Conservation (phyloP, 2,888 invertebrate genomes). For the Neria commutata region DNA sequence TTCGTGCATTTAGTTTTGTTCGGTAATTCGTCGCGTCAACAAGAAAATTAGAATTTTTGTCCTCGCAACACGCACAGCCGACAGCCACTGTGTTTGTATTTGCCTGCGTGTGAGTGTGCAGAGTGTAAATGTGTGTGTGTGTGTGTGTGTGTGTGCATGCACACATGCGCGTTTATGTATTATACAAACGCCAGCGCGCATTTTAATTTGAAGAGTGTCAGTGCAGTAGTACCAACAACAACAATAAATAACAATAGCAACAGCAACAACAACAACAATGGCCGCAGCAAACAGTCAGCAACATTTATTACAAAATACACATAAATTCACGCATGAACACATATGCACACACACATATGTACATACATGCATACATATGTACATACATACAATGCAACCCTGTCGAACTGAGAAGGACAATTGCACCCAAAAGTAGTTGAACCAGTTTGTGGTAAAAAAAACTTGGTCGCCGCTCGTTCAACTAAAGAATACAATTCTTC, state of each 20-base stretch:
- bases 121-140: conserved; percentile 8
- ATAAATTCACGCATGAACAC: too few species aligned
- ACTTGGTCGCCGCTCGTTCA: too few species aligned
- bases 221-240: too few species aligned
- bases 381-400: background rate
- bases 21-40: conserved; percentile 58
- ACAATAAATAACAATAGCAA: background rate
- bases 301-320: too few species aligned
- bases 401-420: too few species aligned
- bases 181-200: conserved; percentile 27
- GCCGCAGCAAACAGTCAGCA: too few species aligned
- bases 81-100: conserved; percentile 12
- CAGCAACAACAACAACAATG: conserved; percentile 20
- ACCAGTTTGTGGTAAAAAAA: too few species aligned
- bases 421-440: too few species aligned
- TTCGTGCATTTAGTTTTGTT: conserved; percentile 49
- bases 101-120: conserved; percentile 20
- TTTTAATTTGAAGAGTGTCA: conserved; percentile 45
- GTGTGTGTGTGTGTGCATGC: conserved; percentile 26
- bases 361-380: background rate
- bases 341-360: background rate
- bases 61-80: background rate
- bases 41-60: conserved; percentile 35
- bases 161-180: conserved; percentile 27
- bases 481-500: too few species aligned